A percentile compares a stretch with the other conserved stretches of the same genome.
Evolutionary conservation across 2,113 vertebrate genomes (phyloP).

Genomic region (Nesogale talazaci): DNA sequence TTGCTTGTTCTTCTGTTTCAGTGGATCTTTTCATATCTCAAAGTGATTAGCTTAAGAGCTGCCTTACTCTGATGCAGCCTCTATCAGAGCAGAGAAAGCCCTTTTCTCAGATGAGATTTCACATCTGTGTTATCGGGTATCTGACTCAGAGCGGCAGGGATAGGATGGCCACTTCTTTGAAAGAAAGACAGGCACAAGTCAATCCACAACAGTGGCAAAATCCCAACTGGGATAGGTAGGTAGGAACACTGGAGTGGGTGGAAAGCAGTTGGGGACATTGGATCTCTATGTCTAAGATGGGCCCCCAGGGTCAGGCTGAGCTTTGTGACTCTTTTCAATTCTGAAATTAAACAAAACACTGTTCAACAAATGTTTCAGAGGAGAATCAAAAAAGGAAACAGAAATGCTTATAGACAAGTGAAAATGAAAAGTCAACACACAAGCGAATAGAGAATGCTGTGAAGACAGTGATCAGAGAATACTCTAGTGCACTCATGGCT

Average conservation of each 20-base stretch:
- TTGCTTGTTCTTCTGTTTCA: background rate
- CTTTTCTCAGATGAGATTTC: background rate
- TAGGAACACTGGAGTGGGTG: background rate
- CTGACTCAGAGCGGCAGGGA: background rate
- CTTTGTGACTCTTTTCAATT: background rate
- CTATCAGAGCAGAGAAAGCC: background rate
- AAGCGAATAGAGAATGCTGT: background rate
- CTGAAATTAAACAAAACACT: background rate
- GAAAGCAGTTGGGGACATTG: background rate
- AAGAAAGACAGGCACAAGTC: background rate
- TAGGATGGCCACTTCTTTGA: background rate
- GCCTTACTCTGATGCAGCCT: background rate
- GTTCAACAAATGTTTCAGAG: background rate
- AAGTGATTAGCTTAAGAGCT: background rate
- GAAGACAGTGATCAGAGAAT: background rate
- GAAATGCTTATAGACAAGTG: background rate
- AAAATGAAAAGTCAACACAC: background rate
- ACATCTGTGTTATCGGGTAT: background rate
- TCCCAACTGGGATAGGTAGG: background rate
- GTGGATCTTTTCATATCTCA: background rate
- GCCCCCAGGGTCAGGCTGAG: slow-evolving; percentile 14
- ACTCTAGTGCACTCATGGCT: background rate
- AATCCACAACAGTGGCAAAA: background rate
- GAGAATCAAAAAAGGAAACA: background rate
- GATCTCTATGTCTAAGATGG: slow-evolving; percentile 13